Conservation (phyloP, 1,140 invertebrate genomes). For the Macrobrachium nipponense region DNA sequence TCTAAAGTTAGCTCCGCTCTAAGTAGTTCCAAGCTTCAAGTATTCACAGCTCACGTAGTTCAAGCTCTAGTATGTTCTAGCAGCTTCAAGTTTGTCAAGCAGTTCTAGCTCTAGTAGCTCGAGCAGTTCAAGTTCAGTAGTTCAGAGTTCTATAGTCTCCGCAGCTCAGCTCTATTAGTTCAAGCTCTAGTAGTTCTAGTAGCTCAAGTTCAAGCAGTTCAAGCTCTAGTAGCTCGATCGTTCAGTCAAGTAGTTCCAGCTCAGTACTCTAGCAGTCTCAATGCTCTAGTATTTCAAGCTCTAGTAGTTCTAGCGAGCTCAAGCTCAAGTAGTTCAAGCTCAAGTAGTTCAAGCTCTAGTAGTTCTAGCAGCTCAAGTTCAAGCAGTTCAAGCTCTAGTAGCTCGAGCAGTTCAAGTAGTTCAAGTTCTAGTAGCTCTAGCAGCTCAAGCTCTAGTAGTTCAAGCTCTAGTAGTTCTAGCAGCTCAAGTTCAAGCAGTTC, state of each 20-base stretch:
- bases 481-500: background rate
- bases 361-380: slow-evolving; percentile 19
- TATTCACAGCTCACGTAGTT: background rate
- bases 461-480: slow-evolving; percentile 11
- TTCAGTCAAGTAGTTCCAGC: slow-evolving; percentile 12
- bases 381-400: background rate
- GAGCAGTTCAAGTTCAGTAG: no score
- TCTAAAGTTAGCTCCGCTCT: no score
- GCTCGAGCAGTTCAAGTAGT: background rate
- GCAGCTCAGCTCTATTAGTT: no score
- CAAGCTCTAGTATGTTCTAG: background rate
- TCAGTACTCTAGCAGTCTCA: background rate
- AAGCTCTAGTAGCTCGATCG: background rate
- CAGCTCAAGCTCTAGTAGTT: slow-evolving; percentile 9
- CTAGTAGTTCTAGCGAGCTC: background rate
- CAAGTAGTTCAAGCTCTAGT: background rate
- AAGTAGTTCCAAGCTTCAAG: background rate
- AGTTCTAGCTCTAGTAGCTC: no score
- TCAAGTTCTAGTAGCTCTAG: no score
- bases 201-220: background rate
- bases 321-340: slow-evolving; percentile 3
- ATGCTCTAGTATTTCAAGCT: background rate
- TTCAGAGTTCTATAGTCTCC: no score
- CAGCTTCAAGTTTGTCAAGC: no score
- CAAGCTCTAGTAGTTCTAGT: no score